Conservation (phyloP, 2,797 vertebrate genomes). For the Salmo trutta region DNA sequence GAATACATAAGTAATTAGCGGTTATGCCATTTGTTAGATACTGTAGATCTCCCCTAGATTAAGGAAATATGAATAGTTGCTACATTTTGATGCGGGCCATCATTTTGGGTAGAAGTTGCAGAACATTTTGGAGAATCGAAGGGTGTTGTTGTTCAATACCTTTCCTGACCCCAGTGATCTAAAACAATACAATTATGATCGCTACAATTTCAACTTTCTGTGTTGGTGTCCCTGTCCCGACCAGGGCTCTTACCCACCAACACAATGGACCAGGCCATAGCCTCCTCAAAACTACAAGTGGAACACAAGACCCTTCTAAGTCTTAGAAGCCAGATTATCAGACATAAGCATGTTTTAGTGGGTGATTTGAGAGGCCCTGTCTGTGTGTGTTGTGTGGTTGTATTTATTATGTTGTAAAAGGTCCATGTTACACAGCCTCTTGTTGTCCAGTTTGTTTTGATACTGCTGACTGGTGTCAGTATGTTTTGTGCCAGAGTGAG, state of each 20-base stretch:
- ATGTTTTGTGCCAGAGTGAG: constrained; percentile 23
- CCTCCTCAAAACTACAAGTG: background rate
- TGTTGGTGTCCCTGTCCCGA: too few relatives aligned
- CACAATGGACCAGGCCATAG: background rate
- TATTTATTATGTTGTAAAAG: constrained; percentile 55
- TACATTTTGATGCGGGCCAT: background rate
- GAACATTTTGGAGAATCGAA: background rate
- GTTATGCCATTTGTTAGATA: too few relatives aligned
- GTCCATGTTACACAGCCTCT: constrained; percentile 20
- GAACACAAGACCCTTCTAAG: constrained; percentile 16
- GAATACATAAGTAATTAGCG: too few relatives aligned
- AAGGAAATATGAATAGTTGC: background rate
- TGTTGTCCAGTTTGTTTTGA: constrained; percentile 38
- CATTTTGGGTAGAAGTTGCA: background rate
- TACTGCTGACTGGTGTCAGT: constrained; percentile 24
- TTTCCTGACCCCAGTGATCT: background rate
- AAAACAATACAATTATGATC: background rate
- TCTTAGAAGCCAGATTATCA: constrained; percentile 36
- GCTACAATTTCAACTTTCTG: background rate
- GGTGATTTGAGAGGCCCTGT: constrained; percentile 24
- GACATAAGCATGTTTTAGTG: constrained; percentile 30
- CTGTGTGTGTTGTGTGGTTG: constrained; percentile 21
- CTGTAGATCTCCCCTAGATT: too few relatives aligned
- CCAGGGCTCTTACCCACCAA: background rate
- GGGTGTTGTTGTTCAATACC: background rate